Conservation (phyloP, 2,888 invertebrate genomes). For the Oligia fasciuncula region DNA sequence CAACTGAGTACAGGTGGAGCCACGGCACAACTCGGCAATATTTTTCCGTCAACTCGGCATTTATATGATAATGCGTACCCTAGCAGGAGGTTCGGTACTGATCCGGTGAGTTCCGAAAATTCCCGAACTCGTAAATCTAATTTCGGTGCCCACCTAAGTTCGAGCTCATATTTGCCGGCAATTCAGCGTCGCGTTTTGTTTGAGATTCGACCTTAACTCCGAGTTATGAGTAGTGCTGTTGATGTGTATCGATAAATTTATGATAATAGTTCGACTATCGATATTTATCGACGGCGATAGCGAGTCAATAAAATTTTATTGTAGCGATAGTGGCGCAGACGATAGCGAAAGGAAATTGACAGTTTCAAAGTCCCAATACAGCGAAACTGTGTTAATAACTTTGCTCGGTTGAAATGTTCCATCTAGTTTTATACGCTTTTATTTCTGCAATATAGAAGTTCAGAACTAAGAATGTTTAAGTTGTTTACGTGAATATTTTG, state of each 20-base stretch:
- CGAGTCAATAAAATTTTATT: conserved; percentile 64
- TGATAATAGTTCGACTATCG: conserved; percentile 60
- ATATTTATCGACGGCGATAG: conserved; percentile 61
- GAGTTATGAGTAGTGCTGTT: conserved; percentile 72
- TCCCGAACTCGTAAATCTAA: conserved; percentile 88
- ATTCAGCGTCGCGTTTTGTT: conserved; percentile 72
- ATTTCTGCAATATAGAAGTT: conserved; percentile 36
- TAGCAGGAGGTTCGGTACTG: conserved; percentile 81
- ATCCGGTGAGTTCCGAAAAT: conserved; percentile 87
- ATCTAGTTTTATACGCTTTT: conserved; percentile 49
- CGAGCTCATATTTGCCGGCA: conserved; percentile 79
- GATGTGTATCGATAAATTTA: conserved; percentile 66
- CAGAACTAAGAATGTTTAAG: conserved; percentile 22
- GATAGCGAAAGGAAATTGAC: conserved; percentile 63
- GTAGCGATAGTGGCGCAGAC: conserved; percentile 55
- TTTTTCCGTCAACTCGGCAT: conserved; percentile 86
- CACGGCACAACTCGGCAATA: conserved; percentile 79
- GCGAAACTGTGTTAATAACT: conserved; percentile 57
- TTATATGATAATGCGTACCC: conserved; percentile 82
- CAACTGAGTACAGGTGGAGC: conserved; percentile 73
- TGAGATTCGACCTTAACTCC: conserved; percentile 74
- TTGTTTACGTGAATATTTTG: conserved; percentile 28
- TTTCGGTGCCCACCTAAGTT: conserved; percentile 80
- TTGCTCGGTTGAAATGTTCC: conserved; percentile 32
- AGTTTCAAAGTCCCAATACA: conserved; percentile 57